A percentile compares a stretch with the other conserved stretches of the same genome.
Evolutionary conservation across 2,888 invertebrate species (phyloP).

Genomic region (Drosophila recens): DNA sequence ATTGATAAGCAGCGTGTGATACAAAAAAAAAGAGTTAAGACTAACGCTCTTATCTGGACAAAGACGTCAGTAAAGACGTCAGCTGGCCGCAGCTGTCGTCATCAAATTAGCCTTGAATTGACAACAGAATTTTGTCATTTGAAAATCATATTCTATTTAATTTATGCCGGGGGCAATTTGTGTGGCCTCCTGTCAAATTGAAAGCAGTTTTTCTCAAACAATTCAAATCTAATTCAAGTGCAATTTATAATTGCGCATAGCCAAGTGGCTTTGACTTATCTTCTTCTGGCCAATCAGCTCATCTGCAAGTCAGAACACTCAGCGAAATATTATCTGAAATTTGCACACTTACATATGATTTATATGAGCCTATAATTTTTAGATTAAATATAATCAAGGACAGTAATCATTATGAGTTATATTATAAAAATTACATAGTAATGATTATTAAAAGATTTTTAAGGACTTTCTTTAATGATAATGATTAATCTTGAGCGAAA

Average conservation of each 20-base stretch:
- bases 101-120: slow-evolving; percentile 27
- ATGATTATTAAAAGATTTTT: too few species aligned
- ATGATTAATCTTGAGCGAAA: too few species aligned
- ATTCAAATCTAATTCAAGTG: slow-evolving; percentile 59
- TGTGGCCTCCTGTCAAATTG: slow-evolving; percentile 38
- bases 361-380: too few species aligned
- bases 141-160: slow-evolving; percentile 66
- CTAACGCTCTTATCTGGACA: slow-evolving; percentile 38
- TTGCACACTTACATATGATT: too few species aligned
- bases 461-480: too few species aligned
- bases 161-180: slow-evolving; percentile 47
- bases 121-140: slow-evolving; percentile 47
- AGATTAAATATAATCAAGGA: too few species aligned
- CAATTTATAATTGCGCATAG: slow-evolving; percentile 73
- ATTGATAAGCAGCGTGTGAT: slow-evolving; percentile 8
- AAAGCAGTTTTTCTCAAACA: slow-evolving; percentile 36
- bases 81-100: slow-evolving; percentile 36
- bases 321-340: too few species aligned
- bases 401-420: too few species aligned
- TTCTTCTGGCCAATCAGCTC: slow-evolving; percentile 16
- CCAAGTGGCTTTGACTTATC: slow-evolving; percentile 18
- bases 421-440: too few species aligned
- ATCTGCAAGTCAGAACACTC: background rate
- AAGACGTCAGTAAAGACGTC: slow-evolving; percentile 47
- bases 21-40: slow-evolving; percentile 3